phyloP scores from a whole-genome alignment of 2,113 vertebrate species.

The Bagarius yarrelli region DNA sequence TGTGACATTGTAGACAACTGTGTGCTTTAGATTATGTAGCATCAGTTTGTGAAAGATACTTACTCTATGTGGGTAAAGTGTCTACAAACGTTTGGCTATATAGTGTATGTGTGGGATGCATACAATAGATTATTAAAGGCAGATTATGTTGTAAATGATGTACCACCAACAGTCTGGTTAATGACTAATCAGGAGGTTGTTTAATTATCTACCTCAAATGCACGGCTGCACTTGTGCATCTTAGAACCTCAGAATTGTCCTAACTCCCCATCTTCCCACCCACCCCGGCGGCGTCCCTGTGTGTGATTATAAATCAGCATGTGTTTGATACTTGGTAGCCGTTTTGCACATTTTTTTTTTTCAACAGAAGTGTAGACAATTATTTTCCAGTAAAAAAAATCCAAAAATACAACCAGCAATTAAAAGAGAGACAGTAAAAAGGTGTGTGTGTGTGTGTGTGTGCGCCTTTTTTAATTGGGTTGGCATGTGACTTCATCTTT shows the following conservation, averaged over 20 bases:
- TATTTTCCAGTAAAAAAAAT: conserved; percentile 61
- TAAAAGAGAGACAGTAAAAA: conserved; percentile 59
- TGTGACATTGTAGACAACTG: no score
- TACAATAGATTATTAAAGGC: no score
- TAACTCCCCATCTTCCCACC: no score
- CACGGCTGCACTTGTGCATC: not conserved
- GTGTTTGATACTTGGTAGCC: conserved; percentile 40
- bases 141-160: not conserved
- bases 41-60: no score
- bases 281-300: no score
- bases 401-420: conserved; percentile 66
- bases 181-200: not conserved
- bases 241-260: no score
- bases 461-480: conserved; percentile 68
- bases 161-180: not conserved
- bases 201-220: not conserved
- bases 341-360: conserved; percentile 23
- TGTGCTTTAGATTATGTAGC: no score
- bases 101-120: no score
- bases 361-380: conserved; percentile 50
- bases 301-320: conserved; percentile 47
- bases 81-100: no score
- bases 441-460: conserved; percentile 31
- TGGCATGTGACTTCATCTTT: conserved; percentile 52
- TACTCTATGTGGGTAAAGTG: no score